A percentile compares a stretch with the other conserved stretches of the same genome.
phyloP scores from a whole-genome alignment of 2,888 invertebrate species.

The Andrena chrysosceles region DNA sequence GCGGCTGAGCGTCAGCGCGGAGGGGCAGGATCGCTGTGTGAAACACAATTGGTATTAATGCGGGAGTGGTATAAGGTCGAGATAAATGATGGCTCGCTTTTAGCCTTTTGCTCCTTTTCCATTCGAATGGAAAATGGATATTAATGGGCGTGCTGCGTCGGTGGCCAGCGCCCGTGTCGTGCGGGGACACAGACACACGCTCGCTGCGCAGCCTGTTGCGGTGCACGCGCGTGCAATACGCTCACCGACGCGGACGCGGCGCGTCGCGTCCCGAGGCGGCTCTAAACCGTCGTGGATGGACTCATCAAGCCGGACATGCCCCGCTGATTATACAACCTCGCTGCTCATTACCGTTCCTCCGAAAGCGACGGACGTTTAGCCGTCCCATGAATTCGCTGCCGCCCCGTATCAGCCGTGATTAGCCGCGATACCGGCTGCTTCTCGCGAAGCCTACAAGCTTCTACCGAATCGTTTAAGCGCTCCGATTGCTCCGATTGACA shows the following conservation, averaged over 20 bases:
- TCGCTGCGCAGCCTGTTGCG: constrained; percentile 43
- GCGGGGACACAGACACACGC: constrained; percentile 9
- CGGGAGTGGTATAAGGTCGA: constrained; percentile 73
- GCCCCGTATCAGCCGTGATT: constrained; percentile 29
- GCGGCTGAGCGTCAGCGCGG: constrained; percentile 37
- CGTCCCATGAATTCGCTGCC: constrained; percentile 33
- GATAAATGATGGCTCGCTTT: constrained; percentile 80
- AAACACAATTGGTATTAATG: constrained; percentile 82
- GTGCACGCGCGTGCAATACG: constrained; percentile 40
- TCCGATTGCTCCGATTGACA: not conserved
- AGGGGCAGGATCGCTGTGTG: constrained; percentile 65
- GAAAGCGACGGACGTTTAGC: constrained; percentile 63
- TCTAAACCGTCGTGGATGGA: constrained; percentile 65
- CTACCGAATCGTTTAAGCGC: not conserved
- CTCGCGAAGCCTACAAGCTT: constrained; percentile 12
- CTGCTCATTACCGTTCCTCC: constrained; percentile 66
- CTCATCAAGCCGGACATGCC: constrained; percentile 68
- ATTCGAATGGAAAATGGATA: constrained; percentile 81
- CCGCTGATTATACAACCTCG: constrained; percentile 66
- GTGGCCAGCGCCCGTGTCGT: constrained; percentile 63
- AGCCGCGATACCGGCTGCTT: constrained; percentile 46
- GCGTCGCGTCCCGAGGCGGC: constrained; percentile 39
- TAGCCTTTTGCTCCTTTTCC: constrained; percentile 75
- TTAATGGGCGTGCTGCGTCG: constrained; percentile 78
- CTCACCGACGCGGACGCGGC: constrained; percentile 41